Percentiles rank a stretch among this genome's conserved stretches.
Conservation (phyloP, 2,113 vertebrate genomes). For the Thalassoma bifasciatum region DNA sequence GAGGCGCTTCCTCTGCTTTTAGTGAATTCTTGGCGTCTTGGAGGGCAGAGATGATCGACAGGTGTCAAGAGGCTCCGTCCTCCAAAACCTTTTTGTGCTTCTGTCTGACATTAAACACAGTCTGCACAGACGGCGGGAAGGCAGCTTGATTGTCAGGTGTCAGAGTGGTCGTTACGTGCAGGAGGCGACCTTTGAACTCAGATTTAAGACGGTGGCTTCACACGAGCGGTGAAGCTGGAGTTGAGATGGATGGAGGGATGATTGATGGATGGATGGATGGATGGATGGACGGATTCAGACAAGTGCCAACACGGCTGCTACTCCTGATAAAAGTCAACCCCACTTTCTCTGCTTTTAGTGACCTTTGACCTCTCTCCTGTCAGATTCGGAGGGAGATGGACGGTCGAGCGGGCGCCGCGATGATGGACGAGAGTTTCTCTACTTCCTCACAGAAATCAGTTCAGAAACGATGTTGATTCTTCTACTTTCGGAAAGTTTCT, state of each 20-base stretch:
- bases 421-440: background rate
- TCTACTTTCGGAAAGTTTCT: background rate
- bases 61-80: conserved; percentile 14
- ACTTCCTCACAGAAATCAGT: no score
- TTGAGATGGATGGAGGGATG: conserved; percentile 1
- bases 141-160: conserved; percentile 41
- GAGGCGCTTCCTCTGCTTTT: conserved; percentile 11
- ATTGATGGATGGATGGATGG: conserved; percentile 11
- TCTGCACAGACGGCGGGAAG: background rate
- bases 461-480: background rate
- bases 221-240: background rate
- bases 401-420: background rate
- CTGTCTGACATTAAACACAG: conserved; percentile 1
- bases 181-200: conserved; percentile 51
- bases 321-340: conserved; percentile 43
- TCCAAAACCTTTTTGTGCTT: background rate
- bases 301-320: conserved; percentile 41
- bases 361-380: conserved; percentile 60
- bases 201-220: background rate
- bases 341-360: conserved; percentile 67
- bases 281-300: background rate
- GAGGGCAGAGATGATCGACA: background rate
- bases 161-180: background rate
- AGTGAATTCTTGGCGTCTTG: background rate
- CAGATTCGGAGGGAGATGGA: conserved; percentile 3